Percentiles rank a stretch among this genome's conserved stretches.
These are phyloP conservation scores for Dipodomys ordii DNA, from an alignment of 2,113 vertebrate genomes.

Conservation along the genomic window DNA sequence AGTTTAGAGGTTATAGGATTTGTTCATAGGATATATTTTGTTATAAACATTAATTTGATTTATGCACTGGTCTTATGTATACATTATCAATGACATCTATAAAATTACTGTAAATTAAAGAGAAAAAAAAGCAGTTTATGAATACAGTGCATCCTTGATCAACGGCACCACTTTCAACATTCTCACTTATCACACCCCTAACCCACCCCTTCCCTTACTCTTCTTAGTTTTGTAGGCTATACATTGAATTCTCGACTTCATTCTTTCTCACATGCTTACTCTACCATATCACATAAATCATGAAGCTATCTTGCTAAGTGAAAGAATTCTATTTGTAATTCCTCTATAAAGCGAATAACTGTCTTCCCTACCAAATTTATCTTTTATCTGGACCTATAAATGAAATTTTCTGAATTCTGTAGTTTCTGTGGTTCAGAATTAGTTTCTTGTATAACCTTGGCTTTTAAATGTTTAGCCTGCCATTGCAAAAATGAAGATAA, in stretches of 20 bases:
- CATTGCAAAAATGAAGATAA: slow-evolving; percentile 32
- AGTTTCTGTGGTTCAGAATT: not conserved
- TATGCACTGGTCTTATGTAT: not conserved
- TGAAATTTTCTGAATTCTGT: not conserved
- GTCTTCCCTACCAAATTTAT: not conserved
- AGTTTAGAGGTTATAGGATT: not conserved
- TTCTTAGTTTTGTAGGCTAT: too few species aligned
- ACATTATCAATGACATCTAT: not conserved
- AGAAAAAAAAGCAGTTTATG: not conserved
- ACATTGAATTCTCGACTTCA: too few species aligned
- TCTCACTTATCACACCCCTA: too few species aligned
- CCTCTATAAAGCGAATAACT: not conserved
- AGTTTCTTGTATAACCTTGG: not conserved
- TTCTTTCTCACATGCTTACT: too few species aligned
- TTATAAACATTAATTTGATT: slow-evolving; percentile 27
- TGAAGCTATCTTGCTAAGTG: not conserved
- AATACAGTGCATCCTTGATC: not conserved
- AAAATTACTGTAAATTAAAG: slow-evolving; percentile 26
- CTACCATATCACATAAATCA: not conserved
- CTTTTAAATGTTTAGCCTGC: not conserved
- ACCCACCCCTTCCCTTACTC: too few species aligned
- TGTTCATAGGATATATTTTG: slow-evolving; percentile 39
- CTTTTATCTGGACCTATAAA: not conserved
- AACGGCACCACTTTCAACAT: too few species aligned
- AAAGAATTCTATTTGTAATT: not conserved